Evolutionary conservation across 1,140 invertebrate species (phyloP).

Genomic region (Bombyx mandarina): DNA sequence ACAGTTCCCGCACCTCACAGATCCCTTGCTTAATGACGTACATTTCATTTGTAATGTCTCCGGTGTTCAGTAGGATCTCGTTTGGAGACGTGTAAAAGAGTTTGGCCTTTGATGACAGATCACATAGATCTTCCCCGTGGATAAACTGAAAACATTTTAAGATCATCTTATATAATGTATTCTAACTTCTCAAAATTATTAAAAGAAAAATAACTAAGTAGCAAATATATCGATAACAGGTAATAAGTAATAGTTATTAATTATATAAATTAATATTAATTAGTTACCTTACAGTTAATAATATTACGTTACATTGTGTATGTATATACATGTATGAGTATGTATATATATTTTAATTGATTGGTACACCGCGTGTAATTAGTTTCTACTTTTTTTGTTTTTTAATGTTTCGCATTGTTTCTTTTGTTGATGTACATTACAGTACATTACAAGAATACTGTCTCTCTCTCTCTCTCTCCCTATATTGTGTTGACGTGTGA

Average conservation of each 20-base stretch:
- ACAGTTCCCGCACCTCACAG: conserved; percentile 39
- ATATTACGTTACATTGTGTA: too few relatives aligned
- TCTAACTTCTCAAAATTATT: too few relatives aligned
- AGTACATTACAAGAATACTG: too few relatives aligned
- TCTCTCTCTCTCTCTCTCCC: too few relatives aligned
- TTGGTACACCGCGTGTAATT: too few relatives aligned
- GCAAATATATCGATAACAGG: background rate
- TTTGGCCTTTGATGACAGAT: conserved; percentile 34
- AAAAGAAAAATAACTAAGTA: too few relatives aligned
- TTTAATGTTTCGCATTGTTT: too few relatives aligned
- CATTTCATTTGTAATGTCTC: conserved; percentile 59
- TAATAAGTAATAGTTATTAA: background rate
- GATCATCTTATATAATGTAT: too few relatives aligned
- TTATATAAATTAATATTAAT: background rate
- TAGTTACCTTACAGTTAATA: too few relatives aligned
- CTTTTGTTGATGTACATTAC: too few relatives aligned
- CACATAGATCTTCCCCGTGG: conserved; percentile 41
- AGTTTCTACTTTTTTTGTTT: too few relatives aligned
- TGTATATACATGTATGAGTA: background rate
- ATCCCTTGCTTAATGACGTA: conserved; percentile 62
- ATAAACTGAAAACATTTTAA: background rate
- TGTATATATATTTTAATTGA: background rate
- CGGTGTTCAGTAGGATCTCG: conserved; percentile 58
- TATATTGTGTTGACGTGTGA: too few relatives aligned
- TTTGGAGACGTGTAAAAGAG: conserved; percentile 53